phyloP scores from a whole-genome alignment of 1,140 invertebrate genomes.

The Camponotus vicinus region DNA sequence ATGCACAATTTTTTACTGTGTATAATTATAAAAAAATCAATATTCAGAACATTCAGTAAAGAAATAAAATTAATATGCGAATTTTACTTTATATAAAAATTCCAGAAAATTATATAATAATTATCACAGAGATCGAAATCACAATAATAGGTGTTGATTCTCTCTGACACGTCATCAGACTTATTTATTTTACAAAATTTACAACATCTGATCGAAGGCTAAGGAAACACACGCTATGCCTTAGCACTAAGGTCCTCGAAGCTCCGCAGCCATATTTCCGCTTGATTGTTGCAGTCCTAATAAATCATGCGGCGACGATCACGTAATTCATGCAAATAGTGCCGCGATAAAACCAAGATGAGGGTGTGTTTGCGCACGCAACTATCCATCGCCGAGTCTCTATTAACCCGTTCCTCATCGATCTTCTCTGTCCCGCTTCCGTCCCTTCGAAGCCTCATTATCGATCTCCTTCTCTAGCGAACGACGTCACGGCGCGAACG shows the following conservation, averaged over 20 bases:
- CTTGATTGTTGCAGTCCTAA: slow-evolving; percentile 45
- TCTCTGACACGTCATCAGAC: background rate
- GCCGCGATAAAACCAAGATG: slow-evolving; percentile 25
- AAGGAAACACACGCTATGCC: background rate
- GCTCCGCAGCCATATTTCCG: background rate
- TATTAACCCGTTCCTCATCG: slow-evolving; percentile 65
- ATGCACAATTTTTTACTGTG: too few relatives aligned
- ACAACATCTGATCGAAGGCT: background rate
- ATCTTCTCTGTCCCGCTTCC: slow-evolving; percentile 66
- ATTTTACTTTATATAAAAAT: background rate
- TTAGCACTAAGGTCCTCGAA: background rate
- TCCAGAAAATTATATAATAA: slow-evolving; percentile 6
- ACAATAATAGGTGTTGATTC: background rate
- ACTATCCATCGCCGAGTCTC: slow-evolving; percentile 63
- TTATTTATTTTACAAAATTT: background rate
- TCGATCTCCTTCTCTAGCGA: slow-evolving; percentile 27
- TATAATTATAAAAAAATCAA: too few relatives aligned
- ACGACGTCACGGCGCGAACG: slow-evolving; percentile 39
- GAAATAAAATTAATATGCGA: background rate
- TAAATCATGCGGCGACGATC: slow-evolving; percentile 66
- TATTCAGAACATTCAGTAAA: background rate
- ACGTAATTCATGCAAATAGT: slow-evolving; percentile 68
- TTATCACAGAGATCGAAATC: background rate
- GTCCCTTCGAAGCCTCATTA: slow-evolving; percentile 56
- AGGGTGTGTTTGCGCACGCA: slow-evolving; percentile 67